These are phyloP conservation scores for Aspiorhynchus laticeps DNA, from an alignment of 2,113 vertebrate genomes.

Conservation along the genomic window DNA sequence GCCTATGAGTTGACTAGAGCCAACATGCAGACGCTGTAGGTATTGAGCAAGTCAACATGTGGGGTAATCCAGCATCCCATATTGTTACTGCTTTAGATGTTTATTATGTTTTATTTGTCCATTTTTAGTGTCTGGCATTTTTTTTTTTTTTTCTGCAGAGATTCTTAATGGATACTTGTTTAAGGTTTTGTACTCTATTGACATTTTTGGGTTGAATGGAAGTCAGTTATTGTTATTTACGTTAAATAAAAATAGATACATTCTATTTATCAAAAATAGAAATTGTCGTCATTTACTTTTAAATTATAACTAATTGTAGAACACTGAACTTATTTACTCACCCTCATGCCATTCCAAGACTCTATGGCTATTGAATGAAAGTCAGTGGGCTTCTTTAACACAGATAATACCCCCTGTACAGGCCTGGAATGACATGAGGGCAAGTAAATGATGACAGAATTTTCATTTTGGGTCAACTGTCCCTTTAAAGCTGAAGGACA, in stretches of 20 bases:
- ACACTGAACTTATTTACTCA: background rate
- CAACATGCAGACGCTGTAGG: conserved; percentile 96
- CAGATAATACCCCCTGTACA: background rate
- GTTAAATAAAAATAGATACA: too few species aligned
- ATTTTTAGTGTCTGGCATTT: background rate
- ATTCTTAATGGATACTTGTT: background rate
- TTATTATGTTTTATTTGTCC: conserved; percentile 5
- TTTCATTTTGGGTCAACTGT: background rate
- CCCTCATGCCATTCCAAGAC: background rate
- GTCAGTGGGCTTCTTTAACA: background rate
- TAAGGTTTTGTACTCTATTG: background rate
- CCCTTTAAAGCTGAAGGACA: background rate
- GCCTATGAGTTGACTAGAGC: conserved; percentile 92
- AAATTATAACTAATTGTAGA: too few species aligned
- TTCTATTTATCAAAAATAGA: too few species aligned
- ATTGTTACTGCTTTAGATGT: conserved; percentile 7
- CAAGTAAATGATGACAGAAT: background rate
- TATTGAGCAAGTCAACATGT: conserved; percentile 21
- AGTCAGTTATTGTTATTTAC: background rate
- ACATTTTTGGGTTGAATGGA: background rate
- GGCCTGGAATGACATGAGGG: background rate
- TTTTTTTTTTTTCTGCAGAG: background rate
- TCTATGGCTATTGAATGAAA: background rate
- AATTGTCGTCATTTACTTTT: background rate
- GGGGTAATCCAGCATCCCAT: conserved; percentile 1